A percentile compares a stretch with the other conserved stretches of the same genome.
Evolutionary conservation across 2,113 vertebrate genomes (phyloP).

Genomic region (Pholis gunnellus): DNA sequence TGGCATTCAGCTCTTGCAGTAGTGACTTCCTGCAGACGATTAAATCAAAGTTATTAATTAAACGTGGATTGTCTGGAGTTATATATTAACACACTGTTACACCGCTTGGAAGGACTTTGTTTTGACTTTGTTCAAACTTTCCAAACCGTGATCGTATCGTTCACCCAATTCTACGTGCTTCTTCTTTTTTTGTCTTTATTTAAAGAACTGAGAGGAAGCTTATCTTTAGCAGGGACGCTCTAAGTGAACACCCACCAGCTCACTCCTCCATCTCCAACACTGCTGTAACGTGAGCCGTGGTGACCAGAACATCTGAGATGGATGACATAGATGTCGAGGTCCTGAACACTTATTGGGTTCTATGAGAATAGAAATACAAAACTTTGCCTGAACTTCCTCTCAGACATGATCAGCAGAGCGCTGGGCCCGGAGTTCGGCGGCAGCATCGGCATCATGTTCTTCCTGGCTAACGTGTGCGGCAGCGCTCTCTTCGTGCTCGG

Average conservation of each 20-base stretch:
- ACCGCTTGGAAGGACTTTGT: background rate
- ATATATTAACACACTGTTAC: background rate
- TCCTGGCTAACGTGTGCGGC: slow-evolving; percentile 91
- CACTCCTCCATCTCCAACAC: too few species aligned
- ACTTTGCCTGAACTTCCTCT: slow-evolving; percentile 69
- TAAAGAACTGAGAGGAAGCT: background rate
- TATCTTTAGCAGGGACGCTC: background rate
- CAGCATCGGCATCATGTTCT: slow-evolving; percentile 95
- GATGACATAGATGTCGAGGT: background rate
- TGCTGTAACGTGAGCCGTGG: too few species aligned
- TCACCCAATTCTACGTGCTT: background rate
- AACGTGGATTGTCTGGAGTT: background rate
- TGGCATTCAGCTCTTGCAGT: background rate
- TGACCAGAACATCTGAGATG: too few species aligned
- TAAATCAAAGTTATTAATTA: background rate
- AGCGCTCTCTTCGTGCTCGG: slow-evolving; percentile 91
- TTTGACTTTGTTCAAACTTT: too few species aligned
- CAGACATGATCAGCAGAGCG: slow-evolving; percentile 96
- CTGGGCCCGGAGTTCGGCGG: slow-evolving; percentile 93
- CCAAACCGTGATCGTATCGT: background rate
- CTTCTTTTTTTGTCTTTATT: background rate
- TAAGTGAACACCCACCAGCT: too few species aligned
- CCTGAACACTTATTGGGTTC: background rate
- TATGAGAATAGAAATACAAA: background rate
- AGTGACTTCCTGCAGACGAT: background rate